Evolutionary conservation across 2,797 vertebrate species (phyloP).

Genomic region (Craterocephalus amniculus): DNA sequence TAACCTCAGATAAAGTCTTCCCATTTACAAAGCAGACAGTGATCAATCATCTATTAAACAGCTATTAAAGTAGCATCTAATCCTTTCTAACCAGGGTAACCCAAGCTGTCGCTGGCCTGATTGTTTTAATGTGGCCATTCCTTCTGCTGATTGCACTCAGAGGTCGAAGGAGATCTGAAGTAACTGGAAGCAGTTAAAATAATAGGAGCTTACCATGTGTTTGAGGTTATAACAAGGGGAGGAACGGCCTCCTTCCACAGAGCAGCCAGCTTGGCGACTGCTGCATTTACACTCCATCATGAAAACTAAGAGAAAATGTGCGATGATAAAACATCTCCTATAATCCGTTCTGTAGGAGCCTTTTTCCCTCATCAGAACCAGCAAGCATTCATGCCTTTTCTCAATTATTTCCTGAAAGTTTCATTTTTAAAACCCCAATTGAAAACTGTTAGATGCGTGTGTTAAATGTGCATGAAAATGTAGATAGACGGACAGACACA

Average conservation of each 20-base stretch:
- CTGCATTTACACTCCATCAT: neutral
- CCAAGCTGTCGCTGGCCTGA: slow-evolving; percentile 61
- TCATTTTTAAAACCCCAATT: too few species aligned
- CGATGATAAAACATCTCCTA: neutral
- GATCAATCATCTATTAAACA: slow-evolving; percentile 31
- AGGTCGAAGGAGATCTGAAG: slow-evolving; percentile 88
- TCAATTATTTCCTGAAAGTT: too few species aligned
- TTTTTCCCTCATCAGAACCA: too few species aligned
- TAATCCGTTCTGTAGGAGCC: neutral
- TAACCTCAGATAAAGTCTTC: neutral
- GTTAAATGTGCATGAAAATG: too few species aligned
- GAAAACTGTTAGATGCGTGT: too few species aligned
- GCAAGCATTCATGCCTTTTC: too few species aligned
- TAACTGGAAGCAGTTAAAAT: slow-evolving; percentile 94
- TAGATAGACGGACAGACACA: too few species aligned
- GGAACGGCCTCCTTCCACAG: slow-evolving; percentile 45
- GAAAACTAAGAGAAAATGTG: neutral
- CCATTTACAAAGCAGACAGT: neutral
- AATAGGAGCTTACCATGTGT: slow-evolving; percentile 86
- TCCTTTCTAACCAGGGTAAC: slow-evolving; percentile 60
- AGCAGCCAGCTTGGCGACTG: slow-evolving; percentile 61
- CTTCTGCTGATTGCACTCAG: slow-evolving; percentile 87
- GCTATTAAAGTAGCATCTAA: slow-evolving; percentile 25
- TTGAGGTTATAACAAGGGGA: slow-evolving; percentile 75
- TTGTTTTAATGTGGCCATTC: slow-evolving; percentile 76